Conservation (phyloP, 2,888 invertebrate species). For the Drosophila setosimentum region DNA sequence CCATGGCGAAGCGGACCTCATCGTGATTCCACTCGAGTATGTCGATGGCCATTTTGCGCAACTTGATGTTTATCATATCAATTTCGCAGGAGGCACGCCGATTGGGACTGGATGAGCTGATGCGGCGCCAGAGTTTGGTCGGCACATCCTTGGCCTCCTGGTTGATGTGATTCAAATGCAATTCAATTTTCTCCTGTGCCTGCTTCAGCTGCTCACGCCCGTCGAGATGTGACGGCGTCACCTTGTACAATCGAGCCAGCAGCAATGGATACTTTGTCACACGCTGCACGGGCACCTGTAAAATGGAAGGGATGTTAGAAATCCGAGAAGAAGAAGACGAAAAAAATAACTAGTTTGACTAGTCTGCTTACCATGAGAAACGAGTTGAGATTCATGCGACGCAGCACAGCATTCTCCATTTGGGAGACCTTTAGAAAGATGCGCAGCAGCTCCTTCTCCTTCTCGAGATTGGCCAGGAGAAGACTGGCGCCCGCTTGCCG, state of each 20-base stretch:
- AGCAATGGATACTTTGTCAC: conserved; percentile 98
- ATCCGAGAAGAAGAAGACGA: neutral
- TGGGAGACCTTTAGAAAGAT: conserved; percentile 98
- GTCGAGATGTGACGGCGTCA: conserved; percentile 94
- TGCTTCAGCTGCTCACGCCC: conserved; percentile 93
- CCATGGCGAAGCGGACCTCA: conserved; percentile 95
- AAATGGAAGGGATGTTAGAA: neutral
- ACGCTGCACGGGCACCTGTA: conserved; percentile 96
- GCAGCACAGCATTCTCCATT: conserved; percentile 96
- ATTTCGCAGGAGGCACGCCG: conserved; percentile 92
- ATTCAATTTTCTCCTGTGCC: conserved; percentile 96
- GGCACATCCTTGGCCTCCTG: conserved; percentile 96
- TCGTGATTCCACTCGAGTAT: conserved; percentile 97
- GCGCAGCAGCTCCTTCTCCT: conserved; percentile 96
- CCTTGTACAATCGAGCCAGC: conserved; percentile 94
- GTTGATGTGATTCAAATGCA: conserved; percentile 97
- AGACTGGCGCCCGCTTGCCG: conserved; percentile 96
- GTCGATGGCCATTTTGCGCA: conserved; percentile 97
- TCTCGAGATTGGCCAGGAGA: conserved; percentile 94
- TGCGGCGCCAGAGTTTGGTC: conserved; percentile 95
- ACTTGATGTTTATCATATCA: conserved; percentile 95
- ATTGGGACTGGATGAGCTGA: conserved; percentile 90
- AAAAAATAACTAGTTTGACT: conserved; percentile 14
- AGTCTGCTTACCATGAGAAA: conserved; percentile 94
- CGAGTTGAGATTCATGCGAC: conserved; percentile 98